These are phyloP conservation scores for Poliocrania exsul DNA, from an alignment of 2,797 vertebrate genomes.

Conservation along the genomic window DNA sequence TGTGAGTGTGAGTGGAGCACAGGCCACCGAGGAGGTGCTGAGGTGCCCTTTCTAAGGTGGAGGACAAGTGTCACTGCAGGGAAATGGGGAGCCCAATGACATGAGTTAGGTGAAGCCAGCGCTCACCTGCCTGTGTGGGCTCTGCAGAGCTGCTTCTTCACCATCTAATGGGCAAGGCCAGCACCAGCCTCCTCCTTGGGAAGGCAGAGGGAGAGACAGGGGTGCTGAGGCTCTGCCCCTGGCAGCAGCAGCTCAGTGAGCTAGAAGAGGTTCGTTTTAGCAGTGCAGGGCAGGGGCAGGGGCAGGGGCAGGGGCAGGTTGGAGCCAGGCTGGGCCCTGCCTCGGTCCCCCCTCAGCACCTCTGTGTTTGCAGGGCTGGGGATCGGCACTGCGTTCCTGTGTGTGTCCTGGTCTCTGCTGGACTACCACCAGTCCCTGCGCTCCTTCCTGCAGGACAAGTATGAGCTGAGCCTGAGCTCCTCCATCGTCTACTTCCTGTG, in stretches of 20 bases:
- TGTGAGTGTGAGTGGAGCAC: background rate
- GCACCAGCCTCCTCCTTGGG: rapidly evolving
- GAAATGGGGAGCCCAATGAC: rapidly evolving
- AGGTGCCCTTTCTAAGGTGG: rapidly evolving
- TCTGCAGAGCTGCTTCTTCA: background rate
- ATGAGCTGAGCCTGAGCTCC: slow-evolving; percentile 79
- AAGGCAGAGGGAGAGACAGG: background rate
- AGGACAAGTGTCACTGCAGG: background rate
- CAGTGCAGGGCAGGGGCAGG: too few species aligned
- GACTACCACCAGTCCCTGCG: slow-evolving; percentile 94
- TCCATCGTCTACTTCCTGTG: slow-evolving; percentile 89
- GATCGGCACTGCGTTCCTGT: slow-evolving; percentile 82
- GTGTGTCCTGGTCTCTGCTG: slow-evolving; percentile 92
- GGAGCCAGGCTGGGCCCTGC: background rate
- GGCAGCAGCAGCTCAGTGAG: background rate
- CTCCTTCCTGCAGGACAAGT: slow-evolving; percentile 87
- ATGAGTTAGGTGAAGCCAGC: background rate
- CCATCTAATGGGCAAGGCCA: background rate
- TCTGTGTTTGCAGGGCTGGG: slow-evolving; percentile 80
- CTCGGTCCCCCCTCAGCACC: background rate
- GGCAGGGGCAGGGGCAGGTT: too few species aligned
- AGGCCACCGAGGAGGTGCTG: background rate
- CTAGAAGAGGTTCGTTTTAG: background rate
- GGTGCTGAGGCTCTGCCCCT: background rate
- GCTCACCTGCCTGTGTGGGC: background rate